Conservation (phyloP, 1,140 invertebrate species). For the Colletes gigas region DNA sequence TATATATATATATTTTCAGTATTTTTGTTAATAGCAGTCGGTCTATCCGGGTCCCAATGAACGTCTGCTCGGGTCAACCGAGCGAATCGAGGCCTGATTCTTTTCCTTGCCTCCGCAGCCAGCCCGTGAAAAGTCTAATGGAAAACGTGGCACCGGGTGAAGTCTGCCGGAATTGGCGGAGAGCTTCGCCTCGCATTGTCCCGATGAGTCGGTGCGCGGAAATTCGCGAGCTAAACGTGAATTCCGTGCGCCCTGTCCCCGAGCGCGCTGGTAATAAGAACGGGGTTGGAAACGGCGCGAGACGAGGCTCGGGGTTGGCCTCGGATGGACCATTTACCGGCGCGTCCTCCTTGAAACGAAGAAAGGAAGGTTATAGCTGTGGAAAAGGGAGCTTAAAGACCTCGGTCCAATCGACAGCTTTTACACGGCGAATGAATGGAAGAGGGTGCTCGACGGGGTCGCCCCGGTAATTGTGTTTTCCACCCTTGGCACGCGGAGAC, state of each 20-base stretch:
- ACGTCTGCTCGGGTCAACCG: slow-evolving; percentile 12
- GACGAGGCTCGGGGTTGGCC: neutral
- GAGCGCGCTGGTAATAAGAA: slow-evolving; percentile 25
- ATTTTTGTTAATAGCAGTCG: neutral
- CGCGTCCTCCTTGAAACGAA: slow-evolving; percentile 16
- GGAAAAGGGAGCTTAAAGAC: slow-evolving; percentile 56
- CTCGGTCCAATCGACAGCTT: slow-evolving; percentile 59
- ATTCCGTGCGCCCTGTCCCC: slow-evolving; percentile 19
- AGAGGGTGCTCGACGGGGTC: slow-evolving; percentile 34
- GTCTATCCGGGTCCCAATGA: neutral
- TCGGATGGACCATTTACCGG: slow-evolving; percentile 52
- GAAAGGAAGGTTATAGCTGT: slow-evolving; percentile 25
- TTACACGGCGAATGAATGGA: slow-evolving; percentile 44
- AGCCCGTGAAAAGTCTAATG: slow-evolving; percentile 27
- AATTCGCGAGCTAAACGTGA: slow-evolving; percentile 34
- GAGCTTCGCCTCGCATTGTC: slow-evolving; percentile 16
- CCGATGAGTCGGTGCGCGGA: slow-evolving; percentile 15
- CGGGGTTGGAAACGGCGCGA: neutral
- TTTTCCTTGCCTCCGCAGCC: neutral
- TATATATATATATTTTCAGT: neutral
- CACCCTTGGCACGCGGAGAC: slow-evolving; percentile 37
- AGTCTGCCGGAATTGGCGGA: slow-evolving; percentile 35
- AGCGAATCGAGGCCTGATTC: slow-evolving; percentile 5
- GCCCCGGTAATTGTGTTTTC: slow-evolving; percentile 66
- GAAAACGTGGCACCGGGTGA: slow-evolving; percentile 19